A percentile compares a stretch with the other conserved stretches of the same genome.
Conservation (phyloP, 2,888 invertebrate species). For the Cosmia trapezina region DNA sequence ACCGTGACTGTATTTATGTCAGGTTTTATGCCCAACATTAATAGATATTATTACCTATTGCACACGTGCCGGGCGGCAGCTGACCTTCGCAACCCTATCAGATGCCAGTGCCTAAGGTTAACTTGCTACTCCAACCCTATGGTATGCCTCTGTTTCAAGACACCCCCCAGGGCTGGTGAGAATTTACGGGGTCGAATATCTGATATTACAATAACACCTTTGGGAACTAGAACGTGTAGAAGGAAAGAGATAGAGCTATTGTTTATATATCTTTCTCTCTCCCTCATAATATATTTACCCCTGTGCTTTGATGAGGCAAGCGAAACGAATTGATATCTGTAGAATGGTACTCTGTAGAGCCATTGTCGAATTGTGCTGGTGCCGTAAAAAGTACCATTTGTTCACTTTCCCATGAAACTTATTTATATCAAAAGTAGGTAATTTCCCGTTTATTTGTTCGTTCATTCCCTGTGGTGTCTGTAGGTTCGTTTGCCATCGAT, state of each 20-base stretch:
- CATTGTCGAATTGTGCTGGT: constrained; percentile 32
- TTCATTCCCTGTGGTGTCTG: not conserved
- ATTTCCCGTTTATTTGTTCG: constrained; percentile 37
- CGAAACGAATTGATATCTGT: constrained; percentile 48
- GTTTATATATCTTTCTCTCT: constrained; percentile 25
- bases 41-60: too few species aligned
- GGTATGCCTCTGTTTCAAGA: constrained; percentile 28
- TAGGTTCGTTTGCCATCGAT: not conserved
- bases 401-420: constrained; percentile 36
- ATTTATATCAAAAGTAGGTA: constrained; percentile 9
- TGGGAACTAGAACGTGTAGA: constrained; percentile 58
- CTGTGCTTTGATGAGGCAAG: constrained; percentile 29
- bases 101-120: constrained; percentile 2
- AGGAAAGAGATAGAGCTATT: constrained; percentile 22
- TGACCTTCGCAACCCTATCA: constrained; percentile 4
- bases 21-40: too few species aligned
- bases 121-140: constrained; percentile 1
- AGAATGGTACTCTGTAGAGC: constrained; percentile 46
- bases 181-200: not conserved
- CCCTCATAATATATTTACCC: constrained; percentile 56
- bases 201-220: constrained; percentile 63
- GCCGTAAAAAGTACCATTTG: constrained; percentile 41
- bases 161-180: not conserved
- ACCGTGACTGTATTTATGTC: too few species aligned
- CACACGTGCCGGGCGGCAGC: constrained; percentile 18